Base-by-base conservation (phyloP, 2,113 vertebrate species). In the Clarias batrachus region DNA sequence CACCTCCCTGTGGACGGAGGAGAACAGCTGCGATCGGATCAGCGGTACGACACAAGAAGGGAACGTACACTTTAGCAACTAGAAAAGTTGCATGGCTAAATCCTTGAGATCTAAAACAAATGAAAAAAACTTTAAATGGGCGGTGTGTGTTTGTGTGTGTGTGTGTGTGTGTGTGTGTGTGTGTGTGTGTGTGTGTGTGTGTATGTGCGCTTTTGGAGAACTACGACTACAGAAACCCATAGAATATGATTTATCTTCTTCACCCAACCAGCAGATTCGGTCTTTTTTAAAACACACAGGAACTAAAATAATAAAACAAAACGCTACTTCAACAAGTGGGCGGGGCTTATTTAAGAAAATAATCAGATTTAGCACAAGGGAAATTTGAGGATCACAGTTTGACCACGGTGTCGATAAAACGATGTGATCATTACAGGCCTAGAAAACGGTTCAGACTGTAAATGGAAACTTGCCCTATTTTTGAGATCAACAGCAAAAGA, bases 1-100 rank as follows among this genome's bases (percentile, higher is more conserved):
- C 86, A 99, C 97, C 91, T 99, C 97, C 1, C 98, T 99, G 89
- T 84, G 87, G 21, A 54, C 2, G 23, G 25, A 63, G 23, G 16
- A 19, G 25, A 37, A 78, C 30, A 30, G 41, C 10, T 13, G 27
- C n/a, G 14, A 60, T 65, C 63, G n/a, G 16, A 60, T 65, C 63
- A 37, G 21, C 1, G 27, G 13, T 25, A 1, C 2, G 4, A 19
- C 60, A 21, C 66, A 16, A 13, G 25, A 4, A 11, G 3, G 56
- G 14, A 3, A 60, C 4, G 19, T 19, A 5, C 17, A 1, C 59
- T 60, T 60, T 60, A 60, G 57, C 7, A 60, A 17, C 59, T 17
- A 0, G 19, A 19, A 59, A 59, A 19, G 1, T 37, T 37, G 30
- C 30, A 33, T 33, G 30, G 30, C 30, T 33, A 33, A 33, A 33